These are phyloP conservation scores for Pygoscelis antarcticus DNA, from an alignment of 2,113 vertebrate species.

Conservation along the genomic window DNA sequence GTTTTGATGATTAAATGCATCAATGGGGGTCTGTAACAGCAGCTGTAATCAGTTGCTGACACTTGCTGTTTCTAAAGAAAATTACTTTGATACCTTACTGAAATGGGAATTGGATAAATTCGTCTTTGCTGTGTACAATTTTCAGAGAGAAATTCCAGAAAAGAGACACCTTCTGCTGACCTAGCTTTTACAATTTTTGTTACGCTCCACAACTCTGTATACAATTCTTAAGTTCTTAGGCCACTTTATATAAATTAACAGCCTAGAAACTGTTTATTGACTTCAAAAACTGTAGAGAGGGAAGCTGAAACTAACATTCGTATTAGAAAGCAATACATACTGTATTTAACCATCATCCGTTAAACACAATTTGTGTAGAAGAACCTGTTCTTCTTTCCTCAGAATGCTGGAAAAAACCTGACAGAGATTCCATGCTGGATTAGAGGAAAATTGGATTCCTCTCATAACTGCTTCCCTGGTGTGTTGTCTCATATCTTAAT, in stretches of 20 bases:
- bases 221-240: background rate
- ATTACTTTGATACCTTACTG: background rate
- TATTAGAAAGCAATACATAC: background rate
- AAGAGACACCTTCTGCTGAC: background rate
- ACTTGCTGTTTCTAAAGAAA: background rate
- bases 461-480: background rate
- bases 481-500: background rate
- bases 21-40: background rate
- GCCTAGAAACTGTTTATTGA: background rate
- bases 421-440: background rate
- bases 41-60: background rate
- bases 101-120: background rate
- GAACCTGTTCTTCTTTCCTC: background rate
- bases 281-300: background rate
- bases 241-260: background rate
- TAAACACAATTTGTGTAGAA: background rate
- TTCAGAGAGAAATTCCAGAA: background rate
- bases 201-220: background rate
- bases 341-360: background rate
- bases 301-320: background rate
- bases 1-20: background rate
- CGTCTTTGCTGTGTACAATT: background rate
- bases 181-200: background rate
- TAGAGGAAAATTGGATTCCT: background rate
- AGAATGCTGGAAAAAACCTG: background rate